These are phyloP conservation scores for Eclectus roratus DNA, from an alignment of 2,113 vertebrate species.

Conservation along the genomic window DNA sequence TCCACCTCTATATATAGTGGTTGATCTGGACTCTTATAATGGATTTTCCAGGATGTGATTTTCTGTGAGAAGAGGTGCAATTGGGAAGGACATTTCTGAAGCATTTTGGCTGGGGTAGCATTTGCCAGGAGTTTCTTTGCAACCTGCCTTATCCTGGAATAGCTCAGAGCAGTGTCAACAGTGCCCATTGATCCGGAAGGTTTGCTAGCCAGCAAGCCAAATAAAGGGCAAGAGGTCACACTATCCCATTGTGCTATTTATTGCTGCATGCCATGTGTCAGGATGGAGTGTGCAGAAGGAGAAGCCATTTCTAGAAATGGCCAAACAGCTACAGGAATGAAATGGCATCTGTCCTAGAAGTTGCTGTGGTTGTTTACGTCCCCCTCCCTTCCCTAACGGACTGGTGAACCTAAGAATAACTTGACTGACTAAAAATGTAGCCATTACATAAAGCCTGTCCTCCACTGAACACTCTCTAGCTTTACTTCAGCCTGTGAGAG, in stretches of 20 bases:
- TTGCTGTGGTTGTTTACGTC: conserved; percentile 45
- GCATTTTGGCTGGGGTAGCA: neutral
- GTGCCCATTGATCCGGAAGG: neutral
- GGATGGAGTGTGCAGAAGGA: neutral
- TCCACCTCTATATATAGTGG: neutral
- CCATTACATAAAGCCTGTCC: conserved; percentile 24
- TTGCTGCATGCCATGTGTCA: conserved; percentile 21
- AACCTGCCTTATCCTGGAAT: neutral
- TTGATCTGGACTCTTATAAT: neutral
- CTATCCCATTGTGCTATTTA: conserved; percentile 40
- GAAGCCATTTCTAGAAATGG: conserved; percentile 60
- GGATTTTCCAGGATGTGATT: neutral
- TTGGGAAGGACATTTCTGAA: neutral
- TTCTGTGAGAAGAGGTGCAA: neutral
- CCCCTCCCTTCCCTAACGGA: neutral
- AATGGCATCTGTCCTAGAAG: neutral
- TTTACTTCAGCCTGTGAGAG: neutral
- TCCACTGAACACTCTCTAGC: neutral
- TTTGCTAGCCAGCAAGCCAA: neutral
- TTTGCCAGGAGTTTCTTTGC: neutral
- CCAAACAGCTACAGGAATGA: conserved; percentile 33
- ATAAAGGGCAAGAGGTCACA: conserved; percentile 14
- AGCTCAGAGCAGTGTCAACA: neutral
- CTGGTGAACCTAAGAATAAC: conserved; percentile 44
- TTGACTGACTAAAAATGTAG: conserved; percentile 15